phyloP scores from a whole-genome alignment of 1,140 invertebrate species.

The Drosophila tristis region DNA sequence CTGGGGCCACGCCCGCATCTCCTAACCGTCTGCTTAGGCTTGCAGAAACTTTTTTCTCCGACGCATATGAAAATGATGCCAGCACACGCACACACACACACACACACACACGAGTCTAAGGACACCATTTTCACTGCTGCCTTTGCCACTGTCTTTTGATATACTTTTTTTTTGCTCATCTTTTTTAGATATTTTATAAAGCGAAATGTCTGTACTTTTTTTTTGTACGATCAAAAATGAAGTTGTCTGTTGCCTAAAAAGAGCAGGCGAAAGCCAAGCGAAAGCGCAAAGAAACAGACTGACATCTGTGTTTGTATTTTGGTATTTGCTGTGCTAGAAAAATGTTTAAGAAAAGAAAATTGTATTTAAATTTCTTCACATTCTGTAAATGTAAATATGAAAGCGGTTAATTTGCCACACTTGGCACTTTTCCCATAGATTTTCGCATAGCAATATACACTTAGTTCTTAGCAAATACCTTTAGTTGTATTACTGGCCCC shows the following conservation, averaged over 20 bases:
- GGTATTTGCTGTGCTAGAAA: slow-evolving; percentile 45
- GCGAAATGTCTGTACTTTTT: background rate
- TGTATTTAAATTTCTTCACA: background rate
- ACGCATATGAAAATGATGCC: slow-evolving; percentile 73
- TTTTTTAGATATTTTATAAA: too few relatives aligned
- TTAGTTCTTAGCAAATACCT: too few relatives aligned
- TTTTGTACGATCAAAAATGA: slow-evolving; percentile 59
- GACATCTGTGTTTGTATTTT: slow-evolving; percentile 13
- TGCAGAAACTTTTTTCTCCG: slow-evolving; percentile 52
- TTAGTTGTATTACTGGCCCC: too few relatives aligned
- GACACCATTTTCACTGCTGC: slow-evolving; percentile 54
- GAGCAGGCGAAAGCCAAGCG: slow-evolving; percentile 1
- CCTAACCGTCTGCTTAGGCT: slow-evolving; percentile 42
- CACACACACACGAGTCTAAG: slow-evolving; percentile 36
- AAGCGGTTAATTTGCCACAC: too few relatives aligned
- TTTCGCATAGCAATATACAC: too few relatives aligned
- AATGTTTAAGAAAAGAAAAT: background rate
- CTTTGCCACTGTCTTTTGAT: slow-evolving; percentile 57
- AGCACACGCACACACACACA: slow-evolving; percentile 39
- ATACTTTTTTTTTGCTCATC: slow-evolving; percentile 31
- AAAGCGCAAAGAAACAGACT: background rate
- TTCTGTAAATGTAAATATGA: too few relatives aligned
- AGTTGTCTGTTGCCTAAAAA: slow-evolving; percentile 61
- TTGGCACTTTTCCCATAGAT: too few relatives aligned
- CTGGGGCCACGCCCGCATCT: slow-evolving; percentile 35